Conservation (phyloP, 1,140 invertebrate species). For the Papilio xuthus region DNA sequence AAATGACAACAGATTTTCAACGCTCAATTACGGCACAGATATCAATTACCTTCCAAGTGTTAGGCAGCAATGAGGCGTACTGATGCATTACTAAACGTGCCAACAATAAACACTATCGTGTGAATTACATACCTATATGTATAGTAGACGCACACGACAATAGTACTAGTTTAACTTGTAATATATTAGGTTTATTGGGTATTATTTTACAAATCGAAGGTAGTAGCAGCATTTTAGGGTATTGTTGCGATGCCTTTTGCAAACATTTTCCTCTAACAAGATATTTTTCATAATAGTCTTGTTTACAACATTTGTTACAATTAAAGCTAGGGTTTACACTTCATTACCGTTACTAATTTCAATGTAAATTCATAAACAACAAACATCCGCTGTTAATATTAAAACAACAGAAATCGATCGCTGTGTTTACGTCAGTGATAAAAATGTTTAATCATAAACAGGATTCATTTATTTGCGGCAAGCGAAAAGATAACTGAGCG, state of each 20-base stretch:
- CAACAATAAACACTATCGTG: constrained; percentile 28
- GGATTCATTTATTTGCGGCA: constrained; percentile 54
- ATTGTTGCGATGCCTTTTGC: background rate
- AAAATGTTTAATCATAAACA: constrained; percentile 52
- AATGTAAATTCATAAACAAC: constrained; percentile 8
- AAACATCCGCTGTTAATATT: constrained; percentile 27
- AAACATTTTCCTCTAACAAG: background rate
- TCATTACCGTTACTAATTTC: constrained; percentile 15
- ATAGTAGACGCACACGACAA: background rate
- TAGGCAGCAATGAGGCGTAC: constrained; percentile 38
- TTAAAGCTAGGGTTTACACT: background rate
- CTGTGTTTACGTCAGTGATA: constrained; percentile 51
- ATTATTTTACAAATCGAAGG: background rate
- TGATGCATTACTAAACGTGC: constrained; percentile 17
- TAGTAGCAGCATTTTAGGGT: background rate
- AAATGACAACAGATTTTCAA: constrained; percentile 32
- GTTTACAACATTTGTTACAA: background rate
- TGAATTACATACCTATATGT: constrained; percentile 26
- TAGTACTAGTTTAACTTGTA: background rate
- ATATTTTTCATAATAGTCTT: background rate
- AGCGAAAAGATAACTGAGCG: constrained; percentile 46
- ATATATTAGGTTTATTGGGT: background rate
- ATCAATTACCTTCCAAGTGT: constrained; percentile 38
- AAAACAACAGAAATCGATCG: constrained; percentile 43
- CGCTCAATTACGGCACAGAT: constrained; percentile 35